These are phyloP conservation scores for Numida meleagris DNA, from an alignment of 2,113 vertebrate species.

Conservation along the genomic window DNA sequence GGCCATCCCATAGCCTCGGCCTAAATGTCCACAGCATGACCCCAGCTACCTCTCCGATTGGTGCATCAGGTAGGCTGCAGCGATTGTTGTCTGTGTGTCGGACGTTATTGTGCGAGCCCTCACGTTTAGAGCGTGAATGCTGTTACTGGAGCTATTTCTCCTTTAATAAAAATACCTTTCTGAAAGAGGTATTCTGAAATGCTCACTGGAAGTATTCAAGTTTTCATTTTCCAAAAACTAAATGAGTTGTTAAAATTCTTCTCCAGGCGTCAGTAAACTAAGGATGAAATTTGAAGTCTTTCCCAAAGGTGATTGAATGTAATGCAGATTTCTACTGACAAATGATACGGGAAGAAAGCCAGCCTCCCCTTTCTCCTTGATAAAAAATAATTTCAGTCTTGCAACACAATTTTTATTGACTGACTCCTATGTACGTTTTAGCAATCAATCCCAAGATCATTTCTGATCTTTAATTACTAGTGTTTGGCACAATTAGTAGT, in stretches of 20 bases:
- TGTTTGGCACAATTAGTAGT: not conserved
- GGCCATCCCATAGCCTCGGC: slow-evolving; percentile 89
- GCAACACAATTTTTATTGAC: slow-evolving; percentile 14
- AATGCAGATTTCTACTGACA: not conserved
- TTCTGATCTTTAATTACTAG: slow-evolving; percentile 4
- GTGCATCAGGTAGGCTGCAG: slow-evolving; percentile 86
- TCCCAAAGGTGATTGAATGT: not conserved
- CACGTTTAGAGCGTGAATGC: accelerated
- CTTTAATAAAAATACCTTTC: accelerated
- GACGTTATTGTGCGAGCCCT: not conserved
- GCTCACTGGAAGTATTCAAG: not conserved
- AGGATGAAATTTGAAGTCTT: not conserved
- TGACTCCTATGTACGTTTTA: not conserved
- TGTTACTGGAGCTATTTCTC: not conserved
- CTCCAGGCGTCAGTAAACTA: not conserved
- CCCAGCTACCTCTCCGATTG: slow-evolving; percentile 96
- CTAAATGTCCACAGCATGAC: slow-evolving; percentile 92
- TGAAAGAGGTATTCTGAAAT: not conserved
- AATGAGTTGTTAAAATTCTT: not conserved
- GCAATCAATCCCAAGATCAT: slow-evolving; percentile 17
- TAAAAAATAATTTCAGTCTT: not conserved
- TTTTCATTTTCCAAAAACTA: not conserved
- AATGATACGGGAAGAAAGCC: not conserved
- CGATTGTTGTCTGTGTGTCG: accelerated
- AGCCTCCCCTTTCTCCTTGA: not conserved